Evolutionary conservation across 1,140 invertebrate genomes (phyloP).

Genomic region (Dendrolimus kikuchii): DNA sequence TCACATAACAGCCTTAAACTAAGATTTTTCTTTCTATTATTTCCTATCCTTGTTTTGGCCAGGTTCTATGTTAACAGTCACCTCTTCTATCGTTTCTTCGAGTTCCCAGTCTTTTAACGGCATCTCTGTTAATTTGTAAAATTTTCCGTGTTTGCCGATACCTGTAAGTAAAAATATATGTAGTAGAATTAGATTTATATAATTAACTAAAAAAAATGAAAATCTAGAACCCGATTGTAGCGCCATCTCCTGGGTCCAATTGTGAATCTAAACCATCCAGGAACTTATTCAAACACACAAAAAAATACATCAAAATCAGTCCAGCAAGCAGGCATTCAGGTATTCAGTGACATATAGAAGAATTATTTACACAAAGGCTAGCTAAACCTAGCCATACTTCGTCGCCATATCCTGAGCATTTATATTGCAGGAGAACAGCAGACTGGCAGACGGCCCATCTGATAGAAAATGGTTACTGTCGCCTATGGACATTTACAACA

Average conservation of each 20-base stretch:
- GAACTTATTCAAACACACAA: no score
- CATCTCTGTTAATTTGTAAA: conserved; percentile 74
- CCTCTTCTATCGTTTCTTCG: conserved; percentile 43
- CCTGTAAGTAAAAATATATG: conserved; percentile 49
- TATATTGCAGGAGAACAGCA: no score
- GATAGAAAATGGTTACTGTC: no score
- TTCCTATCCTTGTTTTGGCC: conserved; percentile 25
- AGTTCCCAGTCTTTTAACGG: conserved; percentile 74
- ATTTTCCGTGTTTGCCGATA: conserved; percentile 83
- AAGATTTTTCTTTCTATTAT: conserved; percentile 5
- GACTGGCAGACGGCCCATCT: no score
- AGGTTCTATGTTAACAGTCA: conserved; percentile 21
- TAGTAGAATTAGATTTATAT: conserved; percentile 3
- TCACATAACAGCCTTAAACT: not conserved
- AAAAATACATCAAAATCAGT: not conserved
- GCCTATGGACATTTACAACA: no score
- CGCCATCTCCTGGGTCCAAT: no score
- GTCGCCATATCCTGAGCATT: no score
- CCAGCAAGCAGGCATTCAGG: not conserved
- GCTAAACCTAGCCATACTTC: no score
- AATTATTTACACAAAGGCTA: no score
- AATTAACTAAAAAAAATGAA: conserved; percentile 24
- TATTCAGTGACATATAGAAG: no score
- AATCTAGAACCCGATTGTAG: no score
- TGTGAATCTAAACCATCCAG: no score